These are phyloP conservation scores for Mellilla xanthometata DNA, from an alignment of 2,888 invertebrate species.

Conservation along the genomic window DNA sequence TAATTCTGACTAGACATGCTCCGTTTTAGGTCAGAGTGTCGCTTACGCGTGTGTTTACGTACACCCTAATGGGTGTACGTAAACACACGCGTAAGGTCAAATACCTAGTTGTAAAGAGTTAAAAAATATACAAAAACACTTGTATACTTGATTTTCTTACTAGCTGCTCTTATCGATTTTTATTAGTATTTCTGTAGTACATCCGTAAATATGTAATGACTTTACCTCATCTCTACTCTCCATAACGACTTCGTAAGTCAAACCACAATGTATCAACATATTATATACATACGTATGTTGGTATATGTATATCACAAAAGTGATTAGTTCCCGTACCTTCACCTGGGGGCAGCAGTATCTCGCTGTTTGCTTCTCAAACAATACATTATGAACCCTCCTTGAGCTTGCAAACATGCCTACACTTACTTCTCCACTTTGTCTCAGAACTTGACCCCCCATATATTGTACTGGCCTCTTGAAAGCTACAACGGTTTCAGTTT, in stretches of 20 bases:
- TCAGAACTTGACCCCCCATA: slow-evolving; percentile 18
- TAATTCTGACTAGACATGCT: too few relatives aligned
- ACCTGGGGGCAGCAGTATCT: slow-evolving; percentile 57
- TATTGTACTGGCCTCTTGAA: neutral
- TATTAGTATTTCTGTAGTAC: too few relatives aligned
- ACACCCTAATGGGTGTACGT: too few relatives aligned
- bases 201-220: too few relatives aligned
- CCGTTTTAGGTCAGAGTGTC: too few relatives aligned
- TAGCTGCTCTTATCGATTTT: too few relatives aligned
- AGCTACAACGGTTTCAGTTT: neutral
- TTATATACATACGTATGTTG: slow-evolving; percentile 2
- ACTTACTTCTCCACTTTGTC: slow-evolving; percentile 7
- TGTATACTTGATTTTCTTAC: too few relatives aligned
- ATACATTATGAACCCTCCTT: slow-evolving; percentile 55
- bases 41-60: too few relatives aligned
- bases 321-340: slow-evolving; percentile 73
- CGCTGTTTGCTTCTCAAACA: slow-evolving; percentile 66
- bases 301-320: slow-evolving; percentile 34
- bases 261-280: neutral
- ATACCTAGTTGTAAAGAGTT: too few relatives aligned
- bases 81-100: too few relatives aligned
- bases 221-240: too few relatives aligned
- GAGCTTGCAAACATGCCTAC: slow-evolving; percentile 9
- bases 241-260: neutral
- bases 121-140: too few relatives aligned